Conservation (phyloP, 1,140 invertebrate species). For the Leptinotarsa lineolata region DNA sequence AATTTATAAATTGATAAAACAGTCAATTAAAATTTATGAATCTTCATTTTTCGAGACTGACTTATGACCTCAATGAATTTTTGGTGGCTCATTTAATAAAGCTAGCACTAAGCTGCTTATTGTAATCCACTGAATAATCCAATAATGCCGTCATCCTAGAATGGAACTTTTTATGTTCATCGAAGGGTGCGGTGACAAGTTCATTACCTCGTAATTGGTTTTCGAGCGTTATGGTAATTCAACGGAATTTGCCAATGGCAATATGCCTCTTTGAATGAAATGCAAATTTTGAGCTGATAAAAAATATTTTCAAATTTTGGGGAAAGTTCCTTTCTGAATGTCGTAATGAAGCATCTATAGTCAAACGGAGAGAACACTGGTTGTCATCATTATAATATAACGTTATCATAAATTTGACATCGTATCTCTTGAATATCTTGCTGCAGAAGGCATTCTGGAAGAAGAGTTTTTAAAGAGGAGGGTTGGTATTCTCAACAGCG, state of each 20-base stretch:
- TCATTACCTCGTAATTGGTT: constrained; percentile 15
- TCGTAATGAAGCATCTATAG: too few relatives aligned
- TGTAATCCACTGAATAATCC: neutral
- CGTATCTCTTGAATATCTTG: too few relatives aligned
- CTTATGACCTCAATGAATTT: neutral
- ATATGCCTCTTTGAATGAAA: neutral
- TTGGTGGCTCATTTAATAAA: constrained; percentile 10
- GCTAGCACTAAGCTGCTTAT: neutral
- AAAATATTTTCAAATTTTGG: neutral
- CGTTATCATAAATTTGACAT: too few relatives aligned
- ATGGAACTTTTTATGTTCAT: neutral
- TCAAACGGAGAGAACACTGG: too few relatives aligned
- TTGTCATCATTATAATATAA: too few relatives aligned
- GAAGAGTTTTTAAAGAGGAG: too few relatives aligned
- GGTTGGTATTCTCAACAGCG: too few relatives aligned
- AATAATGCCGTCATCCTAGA: neutral
- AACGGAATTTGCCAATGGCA: constrained; percentile 1
- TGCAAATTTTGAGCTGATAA: constrained; percentile 17
- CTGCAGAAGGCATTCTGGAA: too few relatives aligned
- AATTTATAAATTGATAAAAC: too few relatives aligned
- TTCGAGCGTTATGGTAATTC: constrained; percentile 5
- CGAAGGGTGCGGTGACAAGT: constrained; percentile 5
- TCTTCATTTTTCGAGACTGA: too few relatives aligned
- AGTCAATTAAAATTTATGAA: too few relatives aligned
- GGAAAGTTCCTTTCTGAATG: neutral